Evolutionary conservation across 35 echinoderm and acorn worm species (phyloP).

Genomic region (Heliocidaris tuberculata): DNA sequence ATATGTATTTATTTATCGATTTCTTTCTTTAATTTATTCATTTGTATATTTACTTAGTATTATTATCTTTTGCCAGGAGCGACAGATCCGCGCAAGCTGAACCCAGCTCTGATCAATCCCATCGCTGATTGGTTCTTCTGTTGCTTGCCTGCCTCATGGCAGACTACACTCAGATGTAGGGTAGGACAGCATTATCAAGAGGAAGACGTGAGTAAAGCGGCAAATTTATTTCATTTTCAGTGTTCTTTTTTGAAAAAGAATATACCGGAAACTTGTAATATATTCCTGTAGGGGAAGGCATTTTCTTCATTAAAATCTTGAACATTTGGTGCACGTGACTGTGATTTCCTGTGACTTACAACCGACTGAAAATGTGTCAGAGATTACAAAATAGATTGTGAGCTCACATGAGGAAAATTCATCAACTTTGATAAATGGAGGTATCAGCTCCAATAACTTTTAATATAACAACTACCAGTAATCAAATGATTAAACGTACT

Average conservation of each 20-base stretch:
- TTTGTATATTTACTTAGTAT: neutral
- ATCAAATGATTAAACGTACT: too few species aligned
- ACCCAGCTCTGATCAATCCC: neutral
- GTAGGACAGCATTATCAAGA: neutral
- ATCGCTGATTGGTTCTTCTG: constrained; percentile 15
- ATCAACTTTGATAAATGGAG: too few species aligned
- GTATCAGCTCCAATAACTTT: too few species aligned
- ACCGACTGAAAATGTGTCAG: neutral
- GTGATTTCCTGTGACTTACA: neutral
- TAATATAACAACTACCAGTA: too few species aligned
- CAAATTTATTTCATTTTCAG: neutral
- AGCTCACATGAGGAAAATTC: too few species aligned
- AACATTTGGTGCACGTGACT: neutral
- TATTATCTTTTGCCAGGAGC: neutral
- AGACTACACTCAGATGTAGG: neutral
- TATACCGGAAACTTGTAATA: neutral
- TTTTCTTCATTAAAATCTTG: neutral
- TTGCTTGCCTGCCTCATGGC: neutral
- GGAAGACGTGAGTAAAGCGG: neutral
- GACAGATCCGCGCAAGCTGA: neutral
- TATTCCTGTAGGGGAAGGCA: neutral
- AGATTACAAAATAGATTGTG: too few species aligned
- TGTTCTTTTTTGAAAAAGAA: neutral
- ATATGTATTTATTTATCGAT: too few species aligned
- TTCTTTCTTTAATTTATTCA: too few species aligned